Conservation (phyloP, 2,113 vertebrate genomes). For the Setophaga kirtlandii region DNA sequence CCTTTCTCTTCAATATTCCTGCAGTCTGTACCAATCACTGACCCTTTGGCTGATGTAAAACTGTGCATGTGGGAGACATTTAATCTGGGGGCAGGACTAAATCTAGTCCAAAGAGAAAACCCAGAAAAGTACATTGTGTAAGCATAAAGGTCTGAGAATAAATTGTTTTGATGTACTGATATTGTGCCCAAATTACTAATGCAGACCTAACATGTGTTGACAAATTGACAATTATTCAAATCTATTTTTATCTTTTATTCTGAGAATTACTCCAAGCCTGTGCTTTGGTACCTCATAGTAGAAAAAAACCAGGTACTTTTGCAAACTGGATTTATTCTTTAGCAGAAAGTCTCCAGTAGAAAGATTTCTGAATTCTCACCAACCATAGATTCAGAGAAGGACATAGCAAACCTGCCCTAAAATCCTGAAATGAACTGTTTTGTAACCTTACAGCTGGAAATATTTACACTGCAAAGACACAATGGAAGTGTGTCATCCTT, state of each 20-base stretch:
- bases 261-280: not conserved
- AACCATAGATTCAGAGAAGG: conserved; percentile 2
- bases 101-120: not conserved
- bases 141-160: not conserved
- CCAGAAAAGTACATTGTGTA: not conserved
- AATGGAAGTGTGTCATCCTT: conserved; percentile 5
- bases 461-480: conserved; percentile 21
- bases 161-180: not conserved
- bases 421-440: not conserved
- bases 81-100: not conserved
- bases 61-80: not conserved
- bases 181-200: not conserved
- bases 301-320: not conserved
- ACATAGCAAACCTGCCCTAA: conserved; percentile 13
- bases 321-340: conserved; percentile 19
- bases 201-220: not conserved
- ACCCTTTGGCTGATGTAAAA: not conserved
- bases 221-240: not conserved
- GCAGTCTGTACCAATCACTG: not conserved
- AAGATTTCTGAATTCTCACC: not conserved
- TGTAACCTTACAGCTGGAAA: conserved; percentile 43
- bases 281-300: not conserved
- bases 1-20: not conserved
- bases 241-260: not conserved
- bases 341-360: conserved; percentile 28